Evolutionary conservation across 2,888 invertebrate genomes (phyloP).

Genomic region (Drosophila austrosaltans): DNA sequence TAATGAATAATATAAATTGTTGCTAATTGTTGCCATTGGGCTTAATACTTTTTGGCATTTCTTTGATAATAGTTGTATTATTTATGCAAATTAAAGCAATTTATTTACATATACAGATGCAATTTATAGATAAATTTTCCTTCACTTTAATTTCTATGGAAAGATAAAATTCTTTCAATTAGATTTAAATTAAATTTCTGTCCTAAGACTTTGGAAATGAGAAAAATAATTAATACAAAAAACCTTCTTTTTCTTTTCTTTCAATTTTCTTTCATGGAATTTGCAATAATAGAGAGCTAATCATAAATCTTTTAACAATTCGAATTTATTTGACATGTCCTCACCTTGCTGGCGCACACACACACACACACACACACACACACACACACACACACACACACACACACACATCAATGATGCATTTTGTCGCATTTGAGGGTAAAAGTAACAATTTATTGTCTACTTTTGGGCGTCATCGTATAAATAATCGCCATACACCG

Average conservation of each 20-base stretch:
- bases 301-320: constrained; percentile 3
- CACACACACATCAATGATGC: constrained; percentile 25
- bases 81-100: background rate
- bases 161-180: no score
- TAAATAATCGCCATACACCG: constrained; percentile 36
- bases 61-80: no score
- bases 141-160: no score
- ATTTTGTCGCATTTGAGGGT: constrained; percentile 52
- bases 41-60: no score
- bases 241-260: no score
- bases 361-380: background rate
- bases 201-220: no score
- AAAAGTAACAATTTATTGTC: constrained; percentile 63
- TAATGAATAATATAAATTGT: no score
- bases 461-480: constrained; percentile 58
- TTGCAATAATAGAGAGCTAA: background rate
- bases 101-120: background rate
- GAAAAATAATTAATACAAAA: no score
- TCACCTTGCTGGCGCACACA: background rate
- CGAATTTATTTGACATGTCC: constrained; percentile 22
- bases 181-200: no score
- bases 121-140: background rate
- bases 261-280: no score
- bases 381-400: background rate
- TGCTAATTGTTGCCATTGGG: no score